Base-by-base conservation (phyloP, 2,888 invertebrate genomes). In the Drosophila percnosoma region DNA sequence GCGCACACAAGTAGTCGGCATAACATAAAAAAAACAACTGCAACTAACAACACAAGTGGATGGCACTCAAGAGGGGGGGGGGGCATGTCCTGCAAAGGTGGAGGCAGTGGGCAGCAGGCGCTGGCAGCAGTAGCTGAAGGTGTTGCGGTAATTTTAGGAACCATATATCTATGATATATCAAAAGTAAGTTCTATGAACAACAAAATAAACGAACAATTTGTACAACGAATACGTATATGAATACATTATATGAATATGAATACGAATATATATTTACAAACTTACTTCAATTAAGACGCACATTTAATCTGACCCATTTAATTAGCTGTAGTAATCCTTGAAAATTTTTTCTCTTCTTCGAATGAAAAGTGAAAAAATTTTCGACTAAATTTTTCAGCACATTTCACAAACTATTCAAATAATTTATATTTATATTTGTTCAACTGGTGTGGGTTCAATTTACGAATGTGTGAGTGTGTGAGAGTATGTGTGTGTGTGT, bases 101-200 rank as follows among this genome's bases (percentile, higher is more conserved):
- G 40, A 54, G 53, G 34, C 51, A 36, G 24, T 40, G 40, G 49
- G 59, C 51, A 45, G 55, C 64, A 48, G 24, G 21, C 54, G 59
- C 57, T 66, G 69, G 45, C 75, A 70, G 71, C 78, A 75, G 68
- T 40, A 34, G 24, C 58, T 69, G 87, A 87, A 89, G 93, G 81
- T 85, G 94, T 94, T 94, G 94, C 95, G 96, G 96, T 95, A 95
- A 95, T 95, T 95, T 97, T 96, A 80, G 95, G 96, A 96, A 97
- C 97, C 97, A 98, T 98, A 98, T 98, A 98, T 98, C 98, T 97
- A 97, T 98, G 98, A 98, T 98, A 98, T 98, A 97, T 97, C 95
- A 95, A 94, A 94, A 94, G 97, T 98, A 98, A 96, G 98, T 98
- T 98, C 98, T 97, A 96, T 98, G 98, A 98, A 98, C 98, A 94